Evolutionary conservation across 2,888 invertebrate species (phyloP).

Genomic region (Notodromas monacha): DNA sequence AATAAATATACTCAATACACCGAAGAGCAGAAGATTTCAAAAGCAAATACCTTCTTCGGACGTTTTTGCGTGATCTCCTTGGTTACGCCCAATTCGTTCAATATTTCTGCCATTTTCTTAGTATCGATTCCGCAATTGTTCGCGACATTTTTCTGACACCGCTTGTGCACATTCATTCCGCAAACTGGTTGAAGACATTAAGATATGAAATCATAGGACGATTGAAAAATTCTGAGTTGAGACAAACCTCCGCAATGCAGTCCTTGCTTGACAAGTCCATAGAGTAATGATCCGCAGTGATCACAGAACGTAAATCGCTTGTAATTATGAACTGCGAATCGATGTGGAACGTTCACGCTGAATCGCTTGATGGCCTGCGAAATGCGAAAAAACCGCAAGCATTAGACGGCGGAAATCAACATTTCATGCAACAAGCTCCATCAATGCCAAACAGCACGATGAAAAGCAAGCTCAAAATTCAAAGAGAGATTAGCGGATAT

Average conservation of each 20-base stretch:
- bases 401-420: no score
- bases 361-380: slow-evolving; percentile 38
- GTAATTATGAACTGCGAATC: slow-evolving; percentile 68
- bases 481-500: no score
- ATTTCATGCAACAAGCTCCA: no score
- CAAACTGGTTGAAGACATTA: slow-evolving; percentile 28
- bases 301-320: slow-evolving; percentile 97
- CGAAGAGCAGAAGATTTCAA: neutral
- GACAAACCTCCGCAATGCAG: slow-evolving; percentile 56
- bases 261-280: slow-evolving; percentile 81
- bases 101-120: slow-evolving; percentile 72
- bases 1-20: slow-evolving; percentile 5
- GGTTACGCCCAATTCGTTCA: slow-evolving; percentile 66
- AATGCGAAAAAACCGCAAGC: no score
- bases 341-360: slow-evolving; percentile 92
- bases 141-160: slow-evolving; percentile 94
- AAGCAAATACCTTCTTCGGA: no score
- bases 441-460: no score
- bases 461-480: no score
- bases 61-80: slow-evolving; percentile 49
- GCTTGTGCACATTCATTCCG: slow-evolving; percentile 86
- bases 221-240: slow-evolving; percentile 2
- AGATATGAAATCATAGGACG: neutral
- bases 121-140: slow-evolving; percentile 97
- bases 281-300: slow-evolving; percentile 89